phyloP scores from a whole-genome alignment of 2,797 vertebrate species.

The Margarornis squamiger region DNA sequence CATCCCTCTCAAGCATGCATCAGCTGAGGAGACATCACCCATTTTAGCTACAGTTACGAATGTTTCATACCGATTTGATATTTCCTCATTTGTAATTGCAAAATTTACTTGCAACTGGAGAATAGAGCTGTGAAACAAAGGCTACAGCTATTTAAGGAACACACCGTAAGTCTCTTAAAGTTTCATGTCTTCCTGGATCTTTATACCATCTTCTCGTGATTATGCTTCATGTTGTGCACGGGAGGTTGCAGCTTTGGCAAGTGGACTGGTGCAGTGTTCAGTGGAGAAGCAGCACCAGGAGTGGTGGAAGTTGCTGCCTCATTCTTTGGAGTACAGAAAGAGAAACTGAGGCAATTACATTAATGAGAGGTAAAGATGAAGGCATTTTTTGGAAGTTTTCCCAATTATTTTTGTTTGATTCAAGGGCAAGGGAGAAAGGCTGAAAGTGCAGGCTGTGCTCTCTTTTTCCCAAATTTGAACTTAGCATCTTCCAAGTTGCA shows the following conservation, averaged over 20 bases:
- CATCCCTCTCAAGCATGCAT: neutral
- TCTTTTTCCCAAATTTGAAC: neutral
- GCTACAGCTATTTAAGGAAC: neutral
- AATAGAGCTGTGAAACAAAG: neutral
- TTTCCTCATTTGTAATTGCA: neutral
- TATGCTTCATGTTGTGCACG: neutral
- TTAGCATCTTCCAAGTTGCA: neutral
- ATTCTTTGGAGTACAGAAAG: neutral
- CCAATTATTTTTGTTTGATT: neutral
- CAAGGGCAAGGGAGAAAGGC: neutral
- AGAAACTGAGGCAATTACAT: neutral
- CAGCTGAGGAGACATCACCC: neutral
- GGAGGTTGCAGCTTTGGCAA: neutral
- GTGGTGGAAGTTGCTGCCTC: rapidly evolving
- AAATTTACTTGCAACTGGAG: neutral
- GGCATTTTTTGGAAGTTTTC: constrained; percentile 1
- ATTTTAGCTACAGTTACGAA: constrained; percentile 38
- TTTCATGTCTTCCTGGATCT: neutral
- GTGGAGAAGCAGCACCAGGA: neutral
- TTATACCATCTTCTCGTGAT: neutral
- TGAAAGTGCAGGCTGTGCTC: neutral
- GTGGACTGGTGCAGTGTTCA: neutral
- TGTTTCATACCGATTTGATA: constrained; percentile 34
- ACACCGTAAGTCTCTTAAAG: neutral
- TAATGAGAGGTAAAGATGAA: neutral